A percentile compares a stretch with the other conserved stretches of the same genome.
Conservation (phyloP, 2,888 invertebrate species). For the Teleiodes luculella region DNA sequence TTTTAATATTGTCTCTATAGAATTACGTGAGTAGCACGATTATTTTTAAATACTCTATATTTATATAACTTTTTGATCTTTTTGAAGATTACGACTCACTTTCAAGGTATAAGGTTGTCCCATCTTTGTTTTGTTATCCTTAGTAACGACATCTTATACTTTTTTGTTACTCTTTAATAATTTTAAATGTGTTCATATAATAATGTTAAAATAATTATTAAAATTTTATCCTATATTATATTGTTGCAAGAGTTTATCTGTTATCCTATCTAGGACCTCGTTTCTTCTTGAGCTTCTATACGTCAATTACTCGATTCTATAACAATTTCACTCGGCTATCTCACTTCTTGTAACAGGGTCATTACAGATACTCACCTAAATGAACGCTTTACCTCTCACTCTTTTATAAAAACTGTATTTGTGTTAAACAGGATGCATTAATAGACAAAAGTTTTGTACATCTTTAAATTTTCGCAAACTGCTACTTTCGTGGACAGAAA, state of each 20-base stretch:
- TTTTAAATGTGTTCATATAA: conserved; percentile 39
- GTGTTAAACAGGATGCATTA: too few species aligned
- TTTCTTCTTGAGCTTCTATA: conserved; percentile 57
- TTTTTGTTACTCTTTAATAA: conserved; percentile 12
- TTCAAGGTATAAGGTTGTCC: conserved; percentile 63
- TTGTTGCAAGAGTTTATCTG: neutral
- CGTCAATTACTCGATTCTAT: conserved; percentile 54
- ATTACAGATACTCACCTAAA: too few species aligned
- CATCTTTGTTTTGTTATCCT: conserved; percentile 34
- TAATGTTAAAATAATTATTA: conserved; percentile 25
- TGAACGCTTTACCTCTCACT: too few species aligned
- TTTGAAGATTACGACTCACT: conserved; percentile 54
- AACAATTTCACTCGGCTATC: too few species aligned
- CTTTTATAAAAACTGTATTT: too few species aligned
- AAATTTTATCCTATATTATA: conserved; percentile 19
- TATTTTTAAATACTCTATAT: conserved; percentile 18
- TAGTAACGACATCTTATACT: neutral
- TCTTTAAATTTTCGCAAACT: too few species aligned
- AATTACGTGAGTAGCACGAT: neutral
- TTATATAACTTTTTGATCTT: conserved; percentile 14
- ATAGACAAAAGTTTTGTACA: too few species aligned
- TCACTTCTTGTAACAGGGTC: conserved; percentile 41
- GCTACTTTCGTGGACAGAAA: too few species aligned
- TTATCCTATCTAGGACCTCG: conserved; percentile 19
- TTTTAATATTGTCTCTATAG: conserved; percentile 4